A percentile compares a stretch with the other conserved stretches of the same genome.
Evolutionary conservation across 2,888 invertebrate genomes (phyloP).

Genomic region (Drosophila limbata): DNA sequence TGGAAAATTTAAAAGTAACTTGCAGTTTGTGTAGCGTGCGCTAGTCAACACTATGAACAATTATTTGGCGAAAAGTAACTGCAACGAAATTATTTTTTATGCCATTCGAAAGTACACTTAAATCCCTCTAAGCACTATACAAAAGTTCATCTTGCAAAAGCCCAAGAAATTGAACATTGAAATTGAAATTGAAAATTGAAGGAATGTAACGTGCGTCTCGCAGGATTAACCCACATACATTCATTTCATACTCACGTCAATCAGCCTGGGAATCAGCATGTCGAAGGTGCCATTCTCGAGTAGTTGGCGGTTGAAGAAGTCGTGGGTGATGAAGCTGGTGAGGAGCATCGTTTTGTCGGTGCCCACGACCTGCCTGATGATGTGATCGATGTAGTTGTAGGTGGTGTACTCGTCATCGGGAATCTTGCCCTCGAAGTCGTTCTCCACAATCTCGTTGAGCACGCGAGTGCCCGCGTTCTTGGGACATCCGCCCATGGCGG

Average conservation of each 20-base stretch:
- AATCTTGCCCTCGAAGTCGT: conserved; percentile 81
- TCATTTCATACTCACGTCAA: conserved; percentile 85
- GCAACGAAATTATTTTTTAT: too few relatives aligned
- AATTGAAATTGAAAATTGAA: too few relatives aligned
- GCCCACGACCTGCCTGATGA: conserved; percentile 83
- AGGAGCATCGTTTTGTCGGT: conserved; percentile 85
- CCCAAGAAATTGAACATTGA: too few relatives aligned
- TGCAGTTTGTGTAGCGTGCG: too few relatives aligned
- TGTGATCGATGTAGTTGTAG: conserved; percentile 82
- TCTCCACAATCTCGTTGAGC: conserved; percentile 82
- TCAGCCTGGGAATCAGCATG: conserved; percentile 85
- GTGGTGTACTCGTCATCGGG: conserved; percentile 81
- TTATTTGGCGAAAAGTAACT: too few relatives aligned
- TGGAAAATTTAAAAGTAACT: too few relatives aligned
- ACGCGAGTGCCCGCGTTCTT: conserved; percentile 81
- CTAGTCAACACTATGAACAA: too few relatives aligned
- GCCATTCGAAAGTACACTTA: too few relatives aligned
- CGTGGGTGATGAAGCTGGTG: conserved; percentile 85
- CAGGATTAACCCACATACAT: too few relatives aligned
- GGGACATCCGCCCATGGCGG: conserved; percentile 83
- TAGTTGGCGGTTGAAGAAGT: conserved; percentile 84
- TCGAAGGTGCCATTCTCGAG: conserved; percentile 85
- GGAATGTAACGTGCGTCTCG: too few relatives aligned
- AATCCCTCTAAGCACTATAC: too few relatives aligned
- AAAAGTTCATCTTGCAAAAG: too few relatives aligned